These are phyloP conservation scores for Triplophysa dalaica DNA, from an alignment of 2,113 vertebrate genomes.

Conservation along the genomic window DNA sequence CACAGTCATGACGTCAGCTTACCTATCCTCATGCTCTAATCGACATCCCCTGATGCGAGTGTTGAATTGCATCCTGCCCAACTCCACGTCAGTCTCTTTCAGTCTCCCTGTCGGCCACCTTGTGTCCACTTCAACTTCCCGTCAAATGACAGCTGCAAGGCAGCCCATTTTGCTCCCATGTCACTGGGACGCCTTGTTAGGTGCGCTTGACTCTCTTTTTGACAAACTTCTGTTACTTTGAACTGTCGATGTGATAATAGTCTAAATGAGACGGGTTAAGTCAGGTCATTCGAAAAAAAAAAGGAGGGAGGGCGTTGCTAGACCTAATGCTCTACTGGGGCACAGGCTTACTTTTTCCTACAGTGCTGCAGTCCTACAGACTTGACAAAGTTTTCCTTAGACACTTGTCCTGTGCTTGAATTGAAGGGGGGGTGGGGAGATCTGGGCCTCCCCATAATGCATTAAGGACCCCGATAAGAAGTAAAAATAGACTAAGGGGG, in stretches of 20 bases:
- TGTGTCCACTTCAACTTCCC: slow-evolving; percentile 7
- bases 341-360: too few relatives aligned
- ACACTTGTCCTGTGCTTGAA: too few relatives aligned
- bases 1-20: slow-evolving; percentile 6
- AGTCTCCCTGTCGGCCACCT: slow-evolving; percentile 39
- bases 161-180: slow-evolving; percentile 10
- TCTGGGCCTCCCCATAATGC: too few relatives aligned
- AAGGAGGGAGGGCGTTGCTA: too few relatives aligned
- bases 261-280: not conserved
- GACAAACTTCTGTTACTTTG: not conserved
- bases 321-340: too few relatives aligned
- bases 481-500: too few relatives aligned
- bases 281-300: not conserved
- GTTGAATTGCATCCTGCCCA: slow-evolving; percentile 26
- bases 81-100: slow-evolving; percentile 50
- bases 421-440: too few relatives aligned
- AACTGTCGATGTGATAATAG: not conserved
- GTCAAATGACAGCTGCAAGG: not conserved
- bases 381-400: too few relatives aligned
- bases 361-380: too few relatives aligned
- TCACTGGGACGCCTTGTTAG: slow-evolving; percentile 23
- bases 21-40: slow-evolving; percentile 13
- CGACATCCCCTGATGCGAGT: not conserved
- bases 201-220: not conserved
- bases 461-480: too few relatives aligned